Conservation (phyloP, 2,888 invertebrate species). For the Bhutanitis thaidina region DNA sequence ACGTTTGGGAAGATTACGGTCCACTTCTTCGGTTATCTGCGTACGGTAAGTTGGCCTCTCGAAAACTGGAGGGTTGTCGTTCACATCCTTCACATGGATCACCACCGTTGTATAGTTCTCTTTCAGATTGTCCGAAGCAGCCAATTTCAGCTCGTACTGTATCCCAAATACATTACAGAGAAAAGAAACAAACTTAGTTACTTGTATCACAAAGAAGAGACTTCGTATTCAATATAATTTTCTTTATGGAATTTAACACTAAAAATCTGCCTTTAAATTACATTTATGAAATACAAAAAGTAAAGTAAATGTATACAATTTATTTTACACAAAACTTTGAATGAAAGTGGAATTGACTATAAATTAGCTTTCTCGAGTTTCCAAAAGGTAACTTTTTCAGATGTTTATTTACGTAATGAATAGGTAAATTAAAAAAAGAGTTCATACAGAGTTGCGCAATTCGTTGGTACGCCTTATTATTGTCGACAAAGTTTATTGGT, state of each 20-base stretch:
- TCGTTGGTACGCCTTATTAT: neutral
- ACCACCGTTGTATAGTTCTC: slow-evolving; percentile 98
- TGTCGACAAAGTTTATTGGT: no score
- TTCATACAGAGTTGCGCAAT: neutral
- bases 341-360: slow-evolving; percentile 18
- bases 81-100: slow-evolving; percentile 98
- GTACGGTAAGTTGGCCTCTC: slow-evolving; percentile 96
- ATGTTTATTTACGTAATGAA: slow-evolving; percentile 16
- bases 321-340: slow-evolving; percentile 10
- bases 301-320: neutral
- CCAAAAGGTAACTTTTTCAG: slow-evolving; percentile 7
- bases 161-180: slow-evolving; percentile 29
- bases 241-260: no score
- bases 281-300: neutral
- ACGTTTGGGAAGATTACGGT: slow-evolving; percentile 95
- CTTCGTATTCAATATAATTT: no score
- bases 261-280: no score
- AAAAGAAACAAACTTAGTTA: neutral
- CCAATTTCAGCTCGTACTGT: slow-evolving; percentile 95
- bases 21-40: slow-evolving; percentile 97
- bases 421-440: slow-evolving; percentile 8
- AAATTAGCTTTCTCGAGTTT: slow-evolving; percentile 20
- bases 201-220: no score
- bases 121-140: slow-evolving; percentile 97
- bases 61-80: slow-evolving; percentile 98